Evolutionary conservation across 2,888 invertebrate genomes (phyloP).

Genomic region (Siphlonurus alternatus): DNA sequence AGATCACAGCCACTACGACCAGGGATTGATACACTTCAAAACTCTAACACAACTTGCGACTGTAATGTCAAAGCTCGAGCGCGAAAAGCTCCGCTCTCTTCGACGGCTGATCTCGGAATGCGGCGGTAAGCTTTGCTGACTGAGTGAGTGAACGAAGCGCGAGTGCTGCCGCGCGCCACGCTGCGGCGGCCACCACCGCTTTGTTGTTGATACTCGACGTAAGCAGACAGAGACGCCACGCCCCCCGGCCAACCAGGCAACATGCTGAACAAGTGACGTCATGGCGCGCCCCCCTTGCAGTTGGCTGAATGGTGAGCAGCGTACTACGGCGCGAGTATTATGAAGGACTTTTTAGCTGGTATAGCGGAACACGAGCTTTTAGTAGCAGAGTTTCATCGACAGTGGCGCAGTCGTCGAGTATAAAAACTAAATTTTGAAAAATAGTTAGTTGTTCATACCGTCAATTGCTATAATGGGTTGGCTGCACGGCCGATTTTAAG

Average conservation of each 20-base stretch:
- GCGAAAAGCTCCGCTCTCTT: neutral
- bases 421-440: too few relatives aligned
- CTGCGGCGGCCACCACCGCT: too few relatives aligned
- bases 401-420: neutral
- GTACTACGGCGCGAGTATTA: neutral
- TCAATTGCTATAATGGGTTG: too few relatives aligned
- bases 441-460: too few relatives aligned
- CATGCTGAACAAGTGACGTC: neutral
- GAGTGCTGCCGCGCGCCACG: too few relatives aligned
- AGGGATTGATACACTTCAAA: too few relatives aligned
- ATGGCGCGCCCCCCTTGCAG: neutral
- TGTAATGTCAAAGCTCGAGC: too few relatives aligned
- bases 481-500: too few relatives aligned
- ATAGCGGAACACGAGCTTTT: neutral
- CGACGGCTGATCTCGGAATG: neutral
- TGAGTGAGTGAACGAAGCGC: neutral
- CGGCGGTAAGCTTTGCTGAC: neutral
- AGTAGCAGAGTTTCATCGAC: neutral
- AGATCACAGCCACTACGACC: too few relatives aligned
- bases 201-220: neutral
- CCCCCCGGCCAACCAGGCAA: neutral
- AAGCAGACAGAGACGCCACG: too few relatives aligned
- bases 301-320: neutral
- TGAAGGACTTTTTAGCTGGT: neutral
- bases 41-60: too few relatives aligned